Percentiles rank a stretch among this genome's conserved stretches.
Conservation (phyloP, 2,888 invertebrate species). For the Anoncus sp. region DNA sequence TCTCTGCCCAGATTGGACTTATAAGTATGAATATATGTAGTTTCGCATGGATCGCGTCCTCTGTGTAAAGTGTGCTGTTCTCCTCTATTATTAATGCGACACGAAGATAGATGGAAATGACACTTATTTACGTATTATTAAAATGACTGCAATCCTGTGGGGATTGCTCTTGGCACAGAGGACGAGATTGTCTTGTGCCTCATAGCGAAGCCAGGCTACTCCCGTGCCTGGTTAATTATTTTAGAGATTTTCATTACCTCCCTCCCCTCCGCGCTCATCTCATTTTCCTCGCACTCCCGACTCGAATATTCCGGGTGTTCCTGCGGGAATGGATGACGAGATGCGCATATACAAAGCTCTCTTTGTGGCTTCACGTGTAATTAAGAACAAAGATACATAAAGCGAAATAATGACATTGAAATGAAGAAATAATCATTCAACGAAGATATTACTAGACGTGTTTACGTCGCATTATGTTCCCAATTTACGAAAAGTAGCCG, state of each 20-base stretch:
- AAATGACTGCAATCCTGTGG: slow-evolving; percentile 40
- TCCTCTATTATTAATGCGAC: slow-evolving; percentile 25
- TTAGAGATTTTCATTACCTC: slow-evolving; percentile 61
- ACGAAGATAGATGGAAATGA: slow-evolving; percentile 35
- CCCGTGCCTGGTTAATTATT: slow-evolving; percentile 59
- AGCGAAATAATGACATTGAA: slow-evolving; percentile 37
- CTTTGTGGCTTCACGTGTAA: slow-evolving; percentile 31
- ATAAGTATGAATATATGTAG: neutral
- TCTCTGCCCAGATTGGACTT: neutral
- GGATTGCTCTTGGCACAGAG: slow-evolving; percentile 29
- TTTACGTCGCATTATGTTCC: no score
- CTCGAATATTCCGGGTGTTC: slow-evolving; percentile 41
- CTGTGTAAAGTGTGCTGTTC: slow-evolving; percentile 1
- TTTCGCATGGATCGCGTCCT: slow-evolving; percentile 7
- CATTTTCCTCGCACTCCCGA: slow-evolving; percentile 20
- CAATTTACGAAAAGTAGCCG: no score
- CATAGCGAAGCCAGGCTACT: slow-evolving; percentile 32
- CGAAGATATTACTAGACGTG: neutral
- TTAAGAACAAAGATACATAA: slow-evolving; percentile 18
- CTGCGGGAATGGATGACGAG: slow-evolving; percentile 50
- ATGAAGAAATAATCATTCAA: slow-evolving; percentile 3
- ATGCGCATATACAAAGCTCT: slow-evolving; percentile 57
- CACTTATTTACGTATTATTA: slow-evolving; percentile 59
- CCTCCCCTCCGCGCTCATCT: slow-evolving; percentile 39
- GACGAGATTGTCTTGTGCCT: slow-evolving; percentile 57